These are phyloP conservation scores for Pomacea maculata DNA, from an alignment of 1,140 invertebrate genomes.

Conservation along the genomic window DNA sequence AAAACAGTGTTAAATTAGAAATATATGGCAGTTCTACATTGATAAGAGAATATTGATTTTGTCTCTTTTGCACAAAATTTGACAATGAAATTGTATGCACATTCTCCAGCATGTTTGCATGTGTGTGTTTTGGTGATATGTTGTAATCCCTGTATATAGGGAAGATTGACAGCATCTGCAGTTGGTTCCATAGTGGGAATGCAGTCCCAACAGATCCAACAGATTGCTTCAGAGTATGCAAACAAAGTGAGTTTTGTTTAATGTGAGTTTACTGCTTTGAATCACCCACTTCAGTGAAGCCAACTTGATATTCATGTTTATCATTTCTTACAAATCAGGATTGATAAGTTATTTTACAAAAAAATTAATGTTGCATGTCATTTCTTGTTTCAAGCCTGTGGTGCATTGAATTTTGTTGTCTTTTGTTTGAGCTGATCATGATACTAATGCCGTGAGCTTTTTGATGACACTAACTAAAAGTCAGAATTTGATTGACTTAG, in stretches of 20 bases:
- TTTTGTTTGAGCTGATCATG: too few species aligned
- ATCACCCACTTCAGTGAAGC: not conserved
- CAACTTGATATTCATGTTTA: not conserved
- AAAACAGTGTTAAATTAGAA: too few species aligned
- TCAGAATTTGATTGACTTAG: too few species aligned
- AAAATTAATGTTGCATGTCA: not conserved
- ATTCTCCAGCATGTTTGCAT: conserved; percentile 7
- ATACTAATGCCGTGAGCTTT: too few species aligned
- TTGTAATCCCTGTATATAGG: conserved; percentile 36
- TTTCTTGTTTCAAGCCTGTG: too few species aligned
- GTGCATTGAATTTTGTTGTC: too few species aligned
- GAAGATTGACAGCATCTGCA: conserved; percentile 64
- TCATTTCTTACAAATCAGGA: not conserved
- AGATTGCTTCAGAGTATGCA: conserved; percentile 65
- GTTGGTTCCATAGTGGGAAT: conserved; percentile 66
- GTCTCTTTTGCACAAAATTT: not conserved
- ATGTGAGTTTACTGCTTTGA: conserved; percentile 9
- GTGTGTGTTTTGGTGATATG: conserved; percentile 14
- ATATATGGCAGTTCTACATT: not conserved
- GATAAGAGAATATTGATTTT: not conserved
- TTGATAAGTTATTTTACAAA: not conserved
- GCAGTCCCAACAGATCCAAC: conserved; percentile 65
- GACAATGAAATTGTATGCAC: not conserved
- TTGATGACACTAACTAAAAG: too few species aligned
- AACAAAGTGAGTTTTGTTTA: conserved; percentile 54